Conservation (phyloP, 2,888 invertebrate species). For the Herminia tarsipennalis region DNA sequence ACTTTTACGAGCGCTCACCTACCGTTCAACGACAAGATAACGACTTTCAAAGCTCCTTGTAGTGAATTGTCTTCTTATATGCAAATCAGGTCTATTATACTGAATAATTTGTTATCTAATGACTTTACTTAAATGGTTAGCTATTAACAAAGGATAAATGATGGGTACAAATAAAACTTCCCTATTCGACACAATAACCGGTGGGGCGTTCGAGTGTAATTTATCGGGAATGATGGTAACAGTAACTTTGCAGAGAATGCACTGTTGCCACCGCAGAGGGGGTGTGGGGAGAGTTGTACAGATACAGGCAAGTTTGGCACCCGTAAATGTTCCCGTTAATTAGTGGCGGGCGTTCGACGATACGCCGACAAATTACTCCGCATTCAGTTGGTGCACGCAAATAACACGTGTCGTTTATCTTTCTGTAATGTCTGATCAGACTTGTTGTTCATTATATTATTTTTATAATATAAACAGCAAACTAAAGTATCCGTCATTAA, state of each 20-base stretch:
- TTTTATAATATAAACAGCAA: too few species aligned
- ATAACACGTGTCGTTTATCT: conserved; percentile 49
- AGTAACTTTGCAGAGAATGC: conserved; percentile 50
- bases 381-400: conserved; percentile 64
- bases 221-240: conserved; percentile 43
- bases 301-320: conserved; percentile 71
- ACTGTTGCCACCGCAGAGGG: conserved; percentile 40
- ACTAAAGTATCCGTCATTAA: too few species aligned
- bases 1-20: conserved; percentile 62
- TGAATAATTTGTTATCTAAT: conserved; percentile 29
- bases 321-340: conserved; percentile 78
- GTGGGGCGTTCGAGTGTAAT: conserved; percentile 30
- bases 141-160: conserved; percentile 19
- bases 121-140: conserved; percentile 12
- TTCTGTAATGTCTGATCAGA: conserved; percentile 3
- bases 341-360: conserved; percentile 72
- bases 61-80: conserved; percentile 39
- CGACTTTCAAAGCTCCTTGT: conserved; percentile 46
- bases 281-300: conserved; percentile 48
- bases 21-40: conserved; percentile 59
- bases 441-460: not conserved
- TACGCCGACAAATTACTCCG: conserved; percentile 74
- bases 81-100: conserved; percentile 38
- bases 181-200: conserved; percentile 21
- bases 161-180: conserved; percentile 15